These are phyloP conservation scores for Psophia crepitans DNA, from an alignment of 2,113 vertebrate genomes.

Conservation along the genomic window DNA sequence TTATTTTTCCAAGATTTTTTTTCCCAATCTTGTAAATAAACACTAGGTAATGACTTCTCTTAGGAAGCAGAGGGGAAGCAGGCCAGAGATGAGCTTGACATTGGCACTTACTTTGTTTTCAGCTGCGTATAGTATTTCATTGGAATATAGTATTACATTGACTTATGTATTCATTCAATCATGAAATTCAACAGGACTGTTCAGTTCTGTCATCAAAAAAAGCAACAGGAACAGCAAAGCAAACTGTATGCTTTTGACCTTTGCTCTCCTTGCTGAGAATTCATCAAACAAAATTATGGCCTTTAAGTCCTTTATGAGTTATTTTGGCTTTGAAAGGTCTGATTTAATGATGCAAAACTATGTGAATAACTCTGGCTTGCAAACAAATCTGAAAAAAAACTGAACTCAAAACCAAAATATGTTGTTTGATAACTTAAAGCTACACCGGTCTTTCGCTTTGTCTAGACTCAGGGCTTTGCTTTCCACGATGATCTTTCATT, in stretches of 20 bases:
- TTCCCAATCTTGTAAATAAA: conserved; percentile 37
- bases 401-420: too few relatives aligned
- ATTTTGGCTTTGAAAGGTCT: conserved; percentile 5
- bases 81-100: conserved; percentile 40
- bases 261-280: background rate
- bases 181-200: conserved; percentile 34
- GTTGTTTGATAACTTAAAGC: background rate
- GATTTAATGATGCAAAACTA: conserved; percentile 18
- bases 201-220: conserved; percentile 33
- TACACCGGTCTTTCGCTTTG: background rate
- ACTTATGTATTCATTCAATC: conserved; percentile 32
- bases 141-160: conserved; percentile 12
- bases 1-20: conserved; percentile 20
- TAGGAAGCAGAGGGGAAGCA: conserved; percentile 1
- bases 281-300: background rate
- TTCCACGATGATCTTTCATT: background rate
- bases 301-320: background rate
- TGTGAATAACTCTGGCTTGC: background rate
- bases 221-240: background rate
- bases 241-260: background rate
- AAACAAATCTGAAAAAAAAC: background rate
- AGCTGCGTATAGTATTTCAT: background rate
- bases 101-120: conserved; percentile 51
- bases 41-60: conserved; percentile 6
- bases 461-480: background rate